Evolutionary conservation across 2,797 vertebrate genomes (phyloP).

Genomic region (Mormyrus hasselquistii): DNA sequence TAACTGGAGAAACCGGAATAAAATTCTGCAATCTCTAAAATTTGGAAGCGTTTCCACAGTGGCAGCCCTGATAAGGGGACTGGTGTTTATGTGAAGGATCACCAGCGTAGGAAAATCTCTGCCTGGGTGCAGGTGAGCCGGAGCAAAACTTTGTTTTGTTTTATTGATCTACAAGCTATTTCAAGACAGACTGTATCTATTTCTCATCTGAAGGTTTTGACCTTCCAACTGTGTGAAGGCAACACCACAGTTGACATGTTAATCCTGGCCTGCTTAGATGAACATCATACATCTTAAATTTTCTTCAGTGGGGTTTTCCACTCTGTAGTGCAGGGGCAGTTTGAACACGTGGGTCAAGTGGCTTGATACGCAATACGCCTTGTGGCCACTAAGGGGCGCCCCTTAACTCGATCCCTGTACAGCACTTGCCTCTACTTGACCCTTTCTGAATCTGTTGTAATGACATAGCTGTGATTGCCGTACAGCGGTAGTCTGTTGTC

Average conservation of each 20-base stretch:
- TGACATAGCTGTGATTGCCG: background rate
- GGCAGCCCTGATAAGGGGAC: background rate
- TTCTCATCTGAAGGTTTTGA: conserved; percentile 5
- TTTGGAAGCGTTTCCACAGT: background rate
- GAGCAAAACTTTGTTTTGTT: background rate
- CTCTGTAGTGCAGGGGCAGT: background rate
- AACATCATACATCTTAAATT: background rate
- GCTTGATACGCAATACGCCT: background rate
- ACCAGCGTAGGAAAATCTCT: background rate
- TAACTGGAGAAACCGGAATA: background rate
- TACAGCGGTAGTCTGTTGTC: background rate
- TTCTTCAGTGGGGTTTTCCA: background rate
- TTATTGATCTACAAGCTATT: background rate
- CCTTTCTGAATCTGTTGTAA: background rate
- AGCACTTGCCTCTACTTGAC: background rate
- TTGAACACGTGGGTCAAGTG: background rate
- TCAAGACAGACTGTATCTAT: background rate
- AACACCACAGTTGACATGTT: background rate
- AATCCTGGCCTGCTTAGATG: background rate
- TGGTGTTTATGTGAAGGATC: background rate
- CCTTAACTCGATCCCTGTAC: background rate
- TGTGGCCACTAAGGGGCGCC: background rate
- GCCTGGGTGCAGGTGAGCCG: background rate
- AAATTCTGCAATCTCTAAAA: background rate
- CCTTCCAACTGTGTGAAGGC: background rate